phyloP scores from a whole-genome alignment of 2,888 invertebrate genomes.

The Cheilosia urbana region DNA sequence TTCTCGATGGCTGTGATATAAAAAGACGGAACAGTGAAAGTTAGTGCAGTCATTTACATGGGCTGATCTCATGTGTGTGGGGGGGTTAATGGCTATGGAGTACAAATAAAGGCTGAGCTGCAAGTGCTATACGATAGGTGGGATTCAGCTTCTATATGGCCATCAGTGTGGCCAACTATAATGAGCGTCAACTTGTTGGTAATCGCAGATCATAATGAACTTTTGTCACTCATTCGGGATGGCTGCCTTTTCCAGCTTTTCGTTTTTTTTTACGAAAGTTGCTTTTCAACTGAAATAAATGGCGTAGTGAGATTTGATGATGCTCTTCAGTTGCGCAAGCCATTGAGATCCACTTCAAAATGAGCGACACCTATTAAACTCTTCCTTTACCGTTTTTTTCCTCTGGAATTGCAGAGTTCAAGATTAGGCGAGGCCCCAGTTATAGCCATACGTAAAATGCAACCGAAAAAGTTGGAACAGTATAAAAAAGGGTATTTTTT shows the following conservation, averaged over 20 bases:
- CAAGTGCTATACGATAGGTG: background rate
- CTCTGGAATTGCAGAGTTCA: too few species aligned
- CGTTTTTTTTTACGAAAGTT: background rate
- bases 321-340: conserved; percentile 1
- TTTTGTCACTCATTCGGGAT: too few species aligned
- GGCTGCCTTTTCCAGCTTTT: too few species aligned
- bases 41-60: conserved; percentile 2
- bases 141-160: background rate
- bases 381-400: background rate
- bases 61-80: conserved; percentile 3
- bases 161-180: background rate
- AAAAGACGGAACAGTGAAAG: conserved; percentile 39
- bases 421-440: too few species aligned
- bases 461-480: too few species aligned
- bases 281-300: too few species aligned
- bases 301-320: conserved; percentile 4
- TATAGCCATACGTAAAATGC: too few species aligned
- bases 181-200: background rate
- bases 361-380: too few species aligned
- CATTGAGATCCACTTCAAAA: background rate
- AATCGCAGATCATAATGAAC: too few species aligned
- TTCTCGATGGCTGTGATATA: conserved; percentile 6
- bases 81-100: conserved; percentile 11
- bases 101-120: conserved; percentile 14
- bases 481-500: too few species aligned